Percentiles rank a stretch among this genome's conserved stretches.
Conservation (phyloP, 53 echinoderm and acorn worm species). For the Echinarachnius parma region DNA sequence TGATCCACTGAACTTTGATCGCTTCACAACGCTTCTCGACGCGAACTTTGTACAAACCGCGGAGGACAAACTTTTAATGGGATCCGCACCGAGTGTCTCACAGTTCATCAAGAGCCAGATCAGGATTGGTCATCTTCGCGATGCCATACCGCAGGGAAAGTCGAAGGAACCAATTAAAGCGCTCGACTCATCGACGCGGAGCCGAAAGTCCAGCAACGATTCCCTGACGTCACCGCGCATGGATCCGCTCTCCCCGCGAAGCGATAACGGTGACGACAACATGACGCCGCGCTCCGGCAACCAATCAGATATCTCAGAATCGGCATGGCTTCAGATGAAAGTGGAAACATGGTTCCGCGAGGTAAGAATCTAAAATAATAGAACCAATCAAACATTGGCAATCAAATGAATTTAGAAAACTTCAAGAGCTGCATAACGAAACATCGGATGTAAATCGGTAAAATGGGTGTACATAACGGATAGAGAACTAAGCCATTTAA, state of each 20-base stretch:
- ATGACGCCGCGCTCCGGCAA: background rate
- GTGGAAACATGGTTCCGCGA: constrained; percentile 38
- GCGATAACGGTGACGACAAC: constrained; percentile 14
- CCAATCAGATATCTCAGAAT: constrained; percentile 11
- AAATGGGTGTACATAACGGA: too few relatives aligned
- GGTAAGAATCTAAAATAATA: background rate
- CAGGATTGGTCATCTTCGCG: constrained; percentile 43
- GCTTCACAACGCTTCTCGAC: constrained; percentile 20
- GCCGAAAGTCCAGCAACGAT: constrained; percentile 10
- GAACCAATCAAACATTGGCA: too few relatives aligned
- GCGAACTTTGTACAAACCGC: constrained; percentile 29
- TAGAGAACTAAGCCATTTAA: too few relatives aligned
- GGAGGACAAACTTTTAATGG: constrained; percentile 25
- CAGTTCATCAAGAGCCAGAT: constrained; percentile 49
- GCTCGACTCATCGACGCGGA: constrained; percentile 21
- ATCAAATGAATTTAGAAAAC: too few relatives aligned
- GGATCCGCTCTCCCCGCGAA: constrained; percentile 5
- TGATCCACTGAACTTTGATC: constrained; percentile 39
- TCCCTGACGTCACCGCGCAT: constrained; percentile 11
- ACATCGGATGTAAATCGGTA: too few relatives aligned
- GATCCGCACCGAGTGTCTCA: constrained; percentile 24
- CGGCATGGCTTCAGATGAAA: constrained; percentile 22
- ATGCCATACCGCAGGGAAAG: constrained; percentile 30
- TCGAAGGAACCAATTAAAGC: constrained; percentile 38
- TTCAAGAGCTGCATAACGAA: too few relatives aligned